Base-by-base conservation (phyloP, 2,797 vertebrate species). In the Capromys pilorides region DNA sequence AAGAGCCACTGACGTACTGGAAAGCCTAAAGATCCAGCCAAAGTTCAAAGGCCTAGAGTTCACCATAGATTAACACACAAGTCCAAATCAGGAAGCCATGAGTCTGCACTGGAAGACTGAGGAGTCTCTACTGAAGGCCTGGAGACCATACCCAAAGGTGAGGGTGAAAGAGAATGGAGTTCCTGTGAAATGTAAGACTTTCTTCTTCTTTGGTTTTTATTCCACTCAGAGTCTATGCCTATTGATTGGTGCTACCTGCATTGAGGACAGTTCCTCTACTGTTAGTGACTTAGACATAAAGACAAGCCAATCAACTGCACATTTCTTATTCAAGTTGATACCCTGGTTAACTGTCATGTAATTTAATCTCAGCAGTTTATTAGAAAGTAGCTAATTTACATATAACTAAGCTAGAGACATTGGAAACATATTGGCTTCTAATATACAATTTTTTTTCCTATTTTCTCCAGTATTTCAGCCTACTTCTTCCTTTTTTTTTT, bases 371-470 rank as follows among this genome's bases (percentile, higher is more conserved):
- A 71, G 21, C 21, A 41, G 3, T 73, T 87, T 71, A 57, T 41
- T 13, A 19, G 2, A 33, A 22, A 83, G n/a, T 41, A 21, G 2
- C 39, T 36, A 22, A 54, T 24, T 75, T 54, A 90, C 54, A 64
- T 51, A 66, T 1, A 21, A 81, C 0, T 33, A 57, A 75, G 24
- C 0, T 71, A 16, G 87, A 69, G 45, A n/a, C 9, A 22, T 66
- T 88, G 18, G n/a, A 75, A 87, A 90, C 16, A 26, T 12, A 67
- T 11, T 26, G 21, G 77, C 26, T 6, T 79, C 14, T 51, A 86
- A n/a, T 1, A n/a, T 39, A 1, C 54, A 2, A 9, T 18, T 54
- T 82, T 67, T 16, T 61, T 24, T 0, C 18, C 77, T n/a, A 0
- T 45, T 36, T 21, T 19, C 2, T 66, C 3, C 81, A 61, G 5